Percentiles rank a stretch among this genome's conserved stretches.
These are phyloP conservation scores for Poecilobothrus nobilitatus DNA, from an alignment of 2,888 invertebrate genomes.

Conservation along the genomic window DNA sequence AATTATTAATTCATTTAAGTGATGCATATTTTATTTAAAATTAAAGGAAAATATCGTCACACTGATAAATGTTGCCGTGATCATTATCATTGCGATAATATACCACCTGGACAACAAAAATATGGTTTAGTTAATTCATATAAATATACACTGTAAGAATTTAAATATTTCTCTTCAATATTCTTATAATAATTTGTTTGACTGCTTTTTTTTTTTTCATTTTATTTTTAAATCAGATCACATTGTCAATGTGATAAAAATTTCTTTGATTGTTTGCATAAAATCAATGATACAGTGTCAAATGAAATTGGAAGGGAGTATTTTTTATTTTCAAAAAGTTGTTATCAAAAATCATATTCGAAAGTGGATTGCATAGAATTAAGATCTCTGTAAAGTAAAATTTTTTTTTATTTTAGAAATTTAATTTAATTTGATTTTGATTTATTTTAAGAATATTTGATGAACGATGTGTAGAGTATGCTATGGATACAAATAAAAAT, in stretches of 20 bases:
- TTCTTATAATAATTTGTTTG: background rate
- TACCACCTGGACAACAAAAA: slow-evolving; percentile 29
- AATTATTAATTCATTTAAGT: no score
- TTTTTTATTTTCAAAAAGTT: slow-evolving; percentile 23
- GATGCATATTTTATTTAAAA: no score
- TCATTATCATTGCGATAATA: slow-evolving; percentile 52
- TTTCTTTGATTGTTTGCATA: slow-evolving; percentile 23
- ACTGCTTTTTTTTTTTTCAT: background rate
- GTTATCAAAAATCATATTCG: slow-evolving; percentile 24
- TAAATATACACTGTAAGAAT: slow-evolving; percentile 22
- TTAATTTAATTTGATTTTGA: slow-evolving; percentile 1
- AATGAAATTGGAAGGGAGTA: slow-evolving; percentile 24
- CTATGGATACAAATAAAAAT: slow-evolving; percentile 20
- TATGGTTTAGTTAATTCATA: slow-evolving; percentile 25
- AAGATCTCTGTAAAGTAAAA: slow-evolving; percentile 19
- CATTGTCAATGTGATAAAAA: slow-evolving; percentile 26
- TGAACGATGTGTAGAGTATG: slow-evolving; percentile 25
- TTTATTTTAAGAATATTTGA: slow-evolving; percentile 21
- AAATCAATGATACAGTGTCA: slow-evolving; percentile 19
- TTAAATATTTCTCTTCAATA: background rate
- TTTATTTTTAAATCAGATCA: slow-evolving; percentile 15
- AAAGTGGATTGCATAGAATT: slow-evolving; percentile 23
- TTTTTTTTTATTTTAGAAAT: no score
- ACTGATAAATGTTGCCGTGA: slow-evolving; percentile 75
- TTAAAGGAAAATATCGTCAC: slow-evolving; percentile 62